Evolutionary conservation across 2,888 invertebrate species (phyloP).

Genomic region (Drosophila melanosoma): DNA sequence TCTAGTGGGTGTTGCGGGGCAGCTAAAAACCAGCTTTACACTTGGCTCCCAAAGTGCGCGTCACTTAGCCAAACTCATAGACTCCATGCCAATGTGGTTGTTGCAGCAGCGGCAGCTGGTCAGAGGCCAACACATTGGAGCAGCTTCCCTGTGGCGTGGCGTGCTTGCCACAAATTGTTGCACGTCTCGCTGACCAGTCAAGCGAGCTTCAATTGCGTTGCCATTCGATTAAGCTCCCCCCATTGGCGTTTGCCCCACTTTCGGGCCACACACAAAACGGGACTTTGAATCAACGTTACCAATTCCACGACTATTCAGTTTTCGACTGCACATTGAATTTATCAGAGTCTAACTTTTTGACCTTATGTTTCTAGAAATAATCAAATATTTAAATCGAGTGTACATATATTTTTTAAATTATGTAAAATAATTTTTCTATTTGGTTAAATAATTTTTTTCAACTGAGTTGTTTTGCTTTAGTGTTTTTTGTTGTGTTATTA

Average conservation of each 20-base stretch:
- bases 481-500: too few relatives aligned
- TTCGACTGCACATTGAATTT: neutral
- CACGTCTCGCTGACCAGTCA: conserved; percentile 60
- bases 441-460: neutral
- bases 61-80: conserved; percentile 29
- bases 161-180: conserved; percentile 71
- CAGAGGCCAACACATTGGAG: conserved; percentile 27
- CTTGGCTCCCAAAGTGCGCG: conserved; percentile 6
- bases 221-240: conserved; percentile 3
- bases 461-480: neutral
- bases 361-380: neutral
- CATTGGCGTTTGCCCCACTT: conserved; percentile 34
- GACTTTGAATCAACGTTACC: conserved; percentile 46
- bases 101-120: conserved; percentile 10
- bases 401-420: neutral
- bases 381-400: neutral
- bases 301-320: neutral
- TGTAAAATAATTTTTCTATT: neutral
- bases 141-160: conserved; percentile 58
- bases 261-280: conserved; percentile 41
- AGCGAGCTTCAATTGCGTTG: conserved; percentile 39
- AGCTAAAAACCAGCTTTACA: conserved; percentile 26
- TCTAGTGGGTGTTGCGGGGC: neutral
- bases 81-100: conserved; percentile 12
- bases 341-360: neutral